Base-by-base conservation (phyloP, 1,140 invertebrate genomes). In the Scylla paramamosain region DNA sequence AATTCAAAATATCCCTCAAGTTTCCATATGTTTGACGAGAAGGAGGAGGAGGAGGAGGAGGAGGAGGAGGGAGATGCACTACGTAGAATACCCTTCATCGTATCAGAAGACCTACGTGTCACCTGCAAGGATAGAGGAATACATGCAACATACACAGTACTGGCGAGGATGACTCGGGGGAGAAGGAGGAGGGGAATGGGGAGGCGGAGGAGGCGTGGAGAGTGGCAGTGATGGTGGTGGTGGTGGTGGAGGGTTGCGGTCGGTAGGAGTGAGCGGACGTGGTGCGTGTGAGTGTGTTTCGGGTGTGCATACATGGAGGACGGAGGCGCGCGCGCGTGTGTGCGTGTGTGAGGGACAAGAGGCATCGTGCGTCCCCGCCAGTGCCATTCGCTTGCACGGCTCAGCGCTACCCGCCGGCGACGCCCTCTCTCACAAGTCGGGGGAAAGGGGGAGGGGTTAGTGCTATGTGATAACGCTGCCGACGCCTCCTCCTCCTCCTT, bases 401-500 rank as follows among this genome's bases (percentile, higher is more conserved):
- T 20, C 16, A 59, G 16, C 52, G 10, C 10, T 59, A 59, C 52
- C 52, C 20, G 20, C 6, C 67, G 20, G 67, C 67, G 67, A 77
- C 67, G 67, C n/a, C 67, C 67, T 77, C n/a, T 77, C 67, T n/a
- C 6, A 77, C 20, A 25, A n/a, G 6, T 77, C 67, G 20, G 67
- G 67, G 67, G 67, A 77, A 77, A 20, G 67, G 67, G 67, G 67
- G 67, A 77, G n/a, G 67, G n/a, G 67, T n/a, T 77, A n/a, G 67
- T 77, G 67, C 67, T n/a, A 77, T 77, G 67, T 77, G 67, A 77
- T 25, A 77, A 77, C n/a, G 20, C 67, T n/a, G n/a, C 67, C 20
- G 67, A 25, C 67, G 20, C 67, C 67, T 77, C 67, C 67, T 77
- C 67, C 67, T 77, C 31, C 46, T 88, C 87, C 87, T 88, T 29